phyloP scores from a whole-genome alignment of 2,797 vertebrate genomes.

The Aselliscus stoliczkanus region DNA sequence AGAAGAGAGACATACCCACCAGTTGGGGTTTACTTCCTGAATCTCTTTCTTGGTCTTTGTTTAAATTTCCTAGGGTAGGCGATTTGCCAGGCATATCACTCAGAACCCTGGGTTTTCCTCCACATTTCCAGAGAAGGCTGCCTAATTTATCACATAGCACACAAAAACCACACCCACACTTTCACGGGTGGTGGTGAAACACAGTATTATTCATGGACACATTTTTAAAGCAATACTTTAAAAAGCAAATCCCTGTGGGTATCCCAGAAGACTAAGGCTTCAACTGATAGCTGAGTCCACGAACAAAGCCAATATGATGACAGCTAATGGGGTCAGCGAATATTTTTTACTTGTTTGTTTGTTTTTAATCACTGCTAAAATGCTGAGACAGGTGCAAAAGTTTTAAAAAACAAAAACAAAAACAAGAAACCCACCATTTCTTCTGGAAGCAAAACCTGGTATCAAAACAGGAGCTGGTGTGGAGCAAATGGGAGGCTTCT shows the following conservation, averaged over 20 bases:
- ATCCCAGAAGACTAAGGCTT: constrained; percentile 39
- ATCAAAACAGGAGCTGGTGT: neutral
- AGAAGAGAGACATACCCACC: constrained; percentile 17
- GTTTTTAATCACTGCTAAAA: constrained; percentile 39
- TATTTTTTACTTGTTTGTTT: constrained; percentile 4
- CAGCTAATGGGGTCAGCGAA: neutral
- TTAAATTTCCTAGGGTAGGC: constrained; percentile 45
- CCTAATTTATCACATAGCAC: constrained; percentile 7
- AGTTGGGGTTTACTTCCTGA: constrained; percentile 21
- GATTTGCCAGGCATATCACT: constrained; percentile 59
- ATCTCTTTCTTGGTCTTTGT: constrained; percentile 33
- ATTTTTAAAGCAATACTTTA: constrained; percentile 51
- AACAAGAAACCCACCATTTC: neutral
- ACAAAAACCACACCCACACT: constrained; percentile 37
- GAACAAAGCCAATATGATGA: neutral
- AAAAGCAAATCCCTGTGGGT: constrained; percentile 55
- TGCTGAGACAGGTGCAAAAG: neutral
- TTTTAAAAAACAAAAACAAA: neutral
- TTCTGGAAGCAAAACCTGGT: neutral
- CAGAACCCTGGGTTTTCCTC: constrained; percentile 54
- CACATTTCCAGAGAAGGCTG: constrained; percentile 39
- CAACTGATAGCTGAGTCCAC: neutral
- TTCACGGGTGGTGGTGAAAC: constrained; percentile 17
- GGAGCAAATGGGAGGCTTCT: neutral
- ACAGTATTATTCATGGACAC: neutral